These are phyloP conservation scores for Tuberolachnus salignus DNA, from an alignment of 2,888 invertebrate genomes.

Conservation along the genomic window DNA sequence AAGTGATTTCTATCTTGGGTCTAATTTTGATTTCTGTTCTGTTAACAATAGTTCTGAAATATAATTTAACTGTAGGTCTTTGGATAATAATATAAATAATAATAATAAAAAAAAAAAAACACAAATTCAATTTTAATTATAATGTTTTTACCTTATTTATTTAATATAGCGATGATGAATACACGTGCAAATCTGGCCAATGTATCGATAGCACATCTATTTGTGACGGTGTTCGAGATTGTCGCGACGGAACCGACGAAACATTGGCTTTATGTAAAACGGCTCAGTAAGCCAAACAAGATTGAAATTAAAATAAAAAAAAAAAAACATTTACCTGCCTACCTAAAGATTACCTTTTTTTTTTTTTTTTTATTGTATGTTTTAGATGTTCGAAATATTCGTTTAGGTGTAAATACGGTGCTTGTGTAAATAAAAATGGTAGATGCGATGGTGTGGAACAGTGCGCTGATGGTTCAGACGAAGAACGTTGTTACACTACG, in stretches of 20 bases:
- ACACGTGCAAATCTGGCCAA: constrained; percentile 15
- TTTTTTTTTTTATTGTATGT: background rate
- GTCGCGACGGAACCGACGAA: constrained; percentile 27
- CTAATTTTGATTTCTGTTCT: no score
- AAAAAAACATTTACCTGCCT: background rate
- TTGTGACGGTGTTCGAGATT: constrained; percentile 23
- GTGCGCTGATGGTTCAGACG: constrained; percentile 56
- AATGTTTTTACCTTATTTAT: background rate
- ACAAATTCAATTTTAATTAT: no score
- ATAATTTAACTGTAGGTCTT: no score
- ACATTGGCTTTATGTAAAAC: constrained; percentile 11
- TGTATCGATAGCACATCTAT: constrained; percentile 10
- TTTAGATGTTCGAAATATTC: constrained; percentile 38
- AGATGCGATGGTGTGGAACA: constrained; percentile 43
- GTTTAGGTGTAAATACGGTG: constrained; percentile 53
- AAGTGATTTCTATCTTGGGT: no score
- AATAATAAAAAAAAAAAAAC: no score
- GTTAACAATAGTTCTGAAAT: no score
- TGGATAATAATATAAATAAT: no score
- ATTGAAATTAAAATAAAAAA: background rate
- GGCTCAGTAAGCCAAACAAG: background rate
- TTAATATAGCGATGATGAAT: constrained; percentile 5
- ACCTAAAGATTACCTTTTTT: background rate
- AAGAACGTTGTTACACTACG: background rate
- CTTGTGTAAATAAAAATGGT: constrained; percentile 37